Evolutionary conservation across 2,888 invertebrate genomes (phyloP).

Genomic region (Caradrina kadenii): DNA sequence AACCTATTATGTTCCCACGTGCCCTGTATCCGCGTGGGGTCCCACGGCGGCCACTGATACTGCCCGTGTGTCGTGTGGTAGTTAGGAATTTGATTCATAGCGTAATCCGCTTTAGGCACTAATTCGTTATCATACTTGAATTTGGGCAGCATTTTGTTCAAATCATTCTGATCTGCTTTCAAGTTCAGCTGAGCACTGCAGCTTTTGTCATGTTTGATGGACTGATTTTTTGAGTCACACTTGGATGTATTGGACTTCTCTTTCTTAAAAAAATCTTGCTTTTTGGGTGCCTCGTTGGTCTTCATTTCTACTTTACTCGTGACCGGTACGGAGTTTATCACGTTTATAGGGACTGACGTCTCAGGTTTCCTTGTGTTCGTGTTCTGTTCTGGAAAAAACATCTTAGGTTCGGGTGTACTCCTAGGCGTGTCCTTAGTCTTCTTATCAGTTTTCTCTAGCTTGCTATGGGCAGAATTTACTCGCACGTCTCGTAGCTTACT

Average conservation of each 20-base stretch:
- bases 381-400: slow-evolving; percentile 87
- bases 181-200: slow-evolving; percentile 80
- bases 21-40: slow-evolving; percentile 85
- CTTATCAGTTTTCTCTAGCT: slow-evolving; percentile 86
- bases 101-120: slow-evolving; percentile 91
- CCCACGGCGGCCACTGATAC: slow-evolving; percentile 92
- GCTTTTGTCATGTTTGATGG: slow-evolving; percentile 86
- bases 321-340: slow-evolving; percentile 83
- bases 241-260: slow-evolving; percentile 84
- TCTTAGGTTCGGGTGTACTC: slow-evolving; percentile 85
- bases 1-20: slow-evolving; percentile 90
- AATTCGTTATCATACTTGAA: slow-evolving; percentile 89
- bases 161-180: slow-evolving; percentile 86
- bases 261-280: slow-evolving; percentile 89
- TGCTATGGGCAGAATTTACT: slow-evolving; percentile 88
- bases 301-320: slow-evolving; percentile 83
- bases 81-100: slow-evolving; percentile 92
- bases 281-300: slow-evolving; percentile 83
- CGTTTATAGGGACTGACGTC: slow-evolving; percentile 87
- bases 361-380: slow-evolving; percentile 83
- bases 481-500: slow-evolving; percentile 87
- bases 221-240: slow-evolving; percentile 80
- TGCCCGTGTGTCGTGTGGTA: slow-evolving; percentile 92
- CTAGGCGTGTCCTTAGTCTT: slow-evolving; percentile 81
- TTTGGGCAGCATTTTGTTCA: slow-evolving; percentile 90